These are phyloP conservation scores for Tricholaema leucomelas DNA, from an alignment of 2,113 vertebrate genomes.

Conservation along the genomic window DNA sequence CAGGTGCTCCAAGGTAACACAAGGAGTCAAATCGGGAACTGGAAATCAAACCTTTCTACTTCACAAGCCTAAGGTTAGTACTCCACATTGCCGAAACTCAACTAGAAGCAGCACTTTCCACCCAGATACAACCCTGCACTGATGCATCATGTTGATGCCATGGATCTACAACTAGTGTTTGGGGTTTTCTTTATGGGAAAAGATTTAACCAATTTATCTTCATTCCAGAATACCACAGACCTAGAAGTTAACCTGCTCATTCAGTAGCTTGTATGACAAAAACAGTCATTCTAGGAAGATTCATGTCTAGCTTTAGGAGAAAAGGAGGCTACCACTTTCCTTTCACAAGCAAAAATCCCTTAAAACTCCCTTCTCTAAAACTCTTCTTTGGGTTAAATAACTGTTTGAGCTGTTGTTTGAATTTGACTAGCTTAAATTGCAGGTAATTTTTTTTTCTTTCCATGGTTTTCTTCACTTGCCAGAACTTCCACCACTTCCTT, in stretches of 20 bases:
- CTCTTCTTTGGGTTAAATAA: background rate
- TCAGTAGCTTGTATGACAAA: background rate
- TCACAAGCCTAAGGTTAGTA: background rate
- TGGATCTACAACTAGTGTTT: background rate
- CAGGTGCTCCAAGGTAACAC: background rate
- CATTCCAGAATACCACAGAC: background rate
- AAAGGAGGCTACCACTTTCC: background rate
- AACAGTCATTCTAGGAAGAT: background rate
- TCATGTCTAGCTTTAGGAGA: background rate
- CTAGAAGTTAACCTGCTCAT: background rate
- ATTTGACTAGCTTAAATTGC: background rate
- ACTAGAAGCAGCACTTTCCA: background rate
- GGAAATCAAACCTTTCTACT: background rate
- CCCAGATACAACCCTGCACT: background rate
- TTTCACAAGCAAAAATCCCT: background rate
- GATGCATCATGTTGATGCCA: background rate
- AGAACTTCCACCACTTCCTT: background rate
- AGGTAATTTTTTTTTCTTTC: background rate
- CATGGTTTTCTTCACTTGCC: background rate
- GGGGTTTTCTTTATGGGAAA: background rate
- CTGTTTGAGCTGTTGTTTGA: background rate
- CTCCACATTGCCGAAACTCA: background rate
- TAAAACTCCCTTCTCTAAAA: background rate
- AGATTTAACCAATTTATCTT: background rate
- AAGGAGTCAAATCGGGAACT: background rate